Percentiles rank a stretch among this genome's conserved stretches.
These are phyloP conservation scores for Grantiella picta DNA, from an alignment of 2,113 vertebrate genomes.

Conservation along the genomic window DNA sequence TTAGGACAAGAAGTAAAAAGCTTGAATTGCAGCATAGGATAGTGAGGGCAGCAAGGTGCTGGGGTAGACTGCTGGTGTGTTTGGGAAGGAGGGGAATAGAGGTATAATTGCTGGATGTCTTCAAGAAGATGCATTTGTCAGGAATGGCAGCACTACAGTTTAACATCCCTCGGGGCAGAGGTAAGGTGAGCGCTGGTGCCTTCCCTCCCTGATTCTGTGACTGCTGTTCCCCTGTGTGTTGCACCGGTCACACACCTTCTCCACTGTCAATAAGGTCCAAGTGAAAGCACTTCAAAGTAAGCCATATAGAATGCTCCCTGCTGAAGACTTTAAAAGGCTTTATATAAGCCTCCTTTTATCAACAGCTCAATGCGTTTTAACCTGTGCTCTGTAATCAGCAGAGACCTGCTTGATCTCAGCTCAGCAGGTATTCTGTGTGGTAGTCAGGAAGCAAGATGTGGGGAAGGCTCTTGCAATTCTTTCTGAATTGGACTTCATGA, in stretches of 20 bases:
- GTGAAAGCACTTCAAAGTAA: background rate
- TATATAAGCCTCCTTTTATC: background rate
- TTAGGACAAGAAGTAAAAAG: background rate
- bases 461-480: conserved; percentile 49
- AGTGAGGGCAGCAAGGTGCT: background rate
- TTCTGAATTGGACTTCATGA: conserved; percentile 40
- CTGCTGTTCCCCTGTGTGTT: background rate
- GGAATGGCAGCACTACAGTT: background rate
- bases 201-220: background rate
- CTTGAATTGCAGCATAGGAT: background rate
- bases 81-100: background rate
- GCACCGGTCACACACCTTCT: background rate
- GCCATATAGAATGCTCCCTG: background rate
- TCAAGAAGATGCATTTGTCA: background rate
- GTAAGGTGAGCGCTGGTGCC: rapidly evolving
- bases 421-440: conserved; percentile 15
- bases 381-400: background rate
- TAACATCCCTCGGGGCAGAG: background rate
- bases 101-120: background rate
- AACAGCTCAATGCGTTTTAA: background rate
- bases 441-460: conserved; percentile 19
- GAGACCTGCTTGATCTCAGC: conserved; percentile 6
- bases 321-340: background rate
- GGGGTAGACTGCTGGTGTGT: background rate
- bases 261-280: background rate